These are phyloP conservation scores for Distichodus sexfasciatus DNA, from an alignment of 2,797 vertebrate species.

Conservation along the genomic window DNA sequence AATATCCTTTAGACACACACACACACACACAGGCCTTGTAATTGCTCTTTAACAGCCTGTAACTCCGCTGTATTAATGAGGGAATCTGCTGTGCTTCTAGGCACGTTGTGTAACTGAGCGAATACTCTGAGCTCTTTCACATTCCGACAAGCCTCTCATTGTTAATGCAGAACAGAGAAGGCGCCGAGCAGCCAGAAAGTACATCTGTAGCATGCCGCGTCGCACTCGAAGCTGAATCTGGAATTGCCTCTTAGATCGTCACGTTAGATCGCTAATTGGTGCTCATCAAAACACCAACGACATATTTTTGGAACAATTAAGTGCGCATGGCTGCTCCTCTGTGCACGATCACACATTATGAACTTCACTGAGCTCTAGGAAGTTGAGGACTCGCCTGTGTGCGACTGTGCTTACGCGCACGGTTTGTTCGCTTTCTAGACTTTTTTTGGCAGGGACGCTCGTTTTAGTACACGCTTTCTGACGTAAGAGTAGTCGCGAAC, in stretches of 20 bases:
- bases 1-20: slow-evolving; percentile 39
- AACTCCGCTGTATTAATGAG: slow-evolving; percentile 50
- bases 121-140: slow-evolving; percentile 27
- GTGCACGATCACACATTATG: slow-evolving; percentile 13
- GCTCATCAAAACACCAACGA: slow-evolving; percentile 48
- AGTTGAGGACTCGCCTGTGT: slow-evolving; percentile 14
- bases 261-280: slow-evolving; percentile 41
- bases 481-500: too few relatives aligned
- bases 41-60: slow-evolving; percentile 50
- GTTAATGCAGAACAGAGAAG: slow-evolving; percentile 45
- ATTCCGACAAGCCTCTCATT: slow-evolving; percentile 45
- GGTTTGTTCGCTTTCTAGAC: background rate
- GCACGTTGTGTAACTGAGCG: slow-evolving; percentile 47
- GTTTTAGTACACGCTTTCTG: background rate
- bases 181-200: slow-evolving; percentile 45
- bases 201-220: slow-evolving; percentile 32
- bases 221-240: slow-evolving; percentile 18
- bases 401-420: background rate
- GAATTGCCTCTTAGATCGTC: slow-evolving; percentile 33
- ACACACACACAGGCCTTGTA: slow-evolving; percentile 47
- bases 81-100: slow-evolving; percentile 38
- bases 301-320: slow-evolving; percentile 41
- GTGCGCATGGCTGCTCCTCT: slow-evolving; percentile 26
- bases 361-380: slow-evolving; percentile 16
- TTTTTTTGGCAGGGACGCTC: background rate